Conservation (phyloP, 2,113 vertebrate genomes). For the Irena cyanogastra region DNA sequence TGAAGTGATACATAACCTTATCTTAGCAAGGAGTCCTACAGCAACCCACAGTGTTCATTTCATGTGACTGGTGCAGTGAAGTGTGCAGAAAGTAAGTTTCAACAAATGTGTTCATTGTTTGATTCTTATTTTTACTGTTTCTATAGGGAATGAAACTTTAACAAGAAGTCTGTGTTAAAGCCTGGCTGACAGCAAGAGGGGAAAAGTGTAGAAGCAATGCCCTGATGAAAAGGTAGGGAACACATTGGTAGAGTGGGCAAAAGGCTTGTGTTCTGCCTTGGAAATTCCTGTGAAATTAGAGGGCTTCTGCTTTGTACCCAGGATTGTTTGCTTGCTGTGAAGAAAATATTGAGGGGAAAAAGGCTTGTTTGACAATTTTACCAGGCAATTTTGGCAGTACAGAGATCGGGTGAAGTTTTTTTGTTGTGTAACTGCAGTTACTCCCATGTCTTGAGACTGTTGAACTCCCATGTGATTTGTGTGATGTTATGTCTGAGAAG, state of each 20-base stretch:
- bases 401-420: not conserved
- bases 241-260: not conserved
- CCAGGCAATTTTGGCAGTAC: not conserved
- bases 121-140: conserved; percentile 24
- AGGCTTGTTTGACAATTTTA: not conserved
- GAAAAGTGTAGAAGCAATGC: conserved; percentile 42
- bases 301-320: not conserved
- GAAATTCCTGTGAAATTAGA: not conserved
- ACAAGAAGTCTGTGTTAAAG: not conserved
- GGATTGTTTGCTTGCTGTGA: not conserved
- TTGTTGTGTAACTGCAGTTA: not conserved
- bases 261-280: not conserved
- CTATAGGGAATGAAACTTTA: conserved; percentile 53
- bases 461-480: not conserved
- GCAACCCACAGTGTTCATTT: not conserved
- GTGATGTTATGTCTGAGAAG: not conserved
- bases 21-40: not conserved
- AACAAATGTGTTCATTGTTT: not conserved
- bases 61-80: not conserved
- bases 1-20: not conserved
- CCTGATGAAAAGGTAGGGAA: conserved; percentile 53
- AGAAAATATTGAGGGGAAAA: not conserved
- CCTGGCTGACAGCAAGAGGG: conserved; percentile 2
- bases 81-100: not conserved
- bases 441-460: not conserved